These are phyloP conservation scores for Tachystola acroxantha DNA, from an alignment of 2,888 invertebrate genomes.

Conservation along the genomic window DNA sequence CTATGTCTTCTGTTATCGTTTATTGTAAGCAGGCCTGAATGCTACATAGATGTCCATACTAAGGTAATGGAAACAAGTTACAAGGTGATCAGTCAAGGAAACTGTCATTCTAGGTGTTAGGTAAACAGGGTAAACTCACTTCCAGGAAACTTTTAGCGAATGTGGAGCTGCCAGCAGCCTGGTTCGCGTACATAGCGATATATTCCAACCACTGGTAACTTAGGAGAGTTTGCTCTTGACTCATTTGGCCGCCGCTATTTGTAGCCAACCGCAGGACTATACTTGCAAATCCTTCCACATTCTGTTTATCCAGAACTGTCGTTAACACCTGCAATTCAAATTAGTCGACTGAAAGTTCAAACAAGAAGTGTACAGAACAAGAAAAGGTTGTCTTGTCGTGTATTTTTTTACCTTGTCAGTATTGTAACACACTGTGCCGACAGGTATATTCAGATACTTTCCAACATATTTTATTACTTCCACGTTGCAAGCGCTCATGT, in stretches of 20 bases:
- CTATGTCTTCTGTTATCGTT: too few species aligned
- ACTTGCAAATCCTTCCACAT: conserved; percentile 69
- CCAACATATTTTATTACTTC: conserved; percentile 71
- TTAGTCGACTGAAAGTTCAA: too few species aligned
- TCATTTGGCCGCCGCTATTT: conserved; percentile 54
- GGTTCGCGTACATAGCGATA: conserved; percentile 74
- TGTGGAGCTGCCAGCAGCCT: conserved; percentile 52
- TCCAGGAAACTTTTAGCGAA: conserved; percentile 71
- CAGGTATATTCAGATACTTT: conserved; percentile 69
- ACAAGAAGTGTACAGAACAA: too few species aligned
- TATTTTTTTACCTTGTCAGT: conserved; percentile 72
- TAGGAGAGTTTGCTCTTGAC: conserved; percentile 55
- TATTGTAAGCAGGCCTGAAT: too few species aligned
- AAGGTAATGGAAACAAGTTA: too few species aligned
- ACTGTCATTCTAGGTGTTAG: too few species aligned
- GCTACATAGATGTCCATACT: too few species aligned
- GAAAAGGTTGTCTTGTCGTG: too few species aligned
- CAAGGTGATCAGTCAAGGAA: too few species aligned
- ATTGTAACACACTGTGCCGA: conserved; percentile 72
- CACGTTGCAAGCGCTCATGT: conserved; percentile 48
- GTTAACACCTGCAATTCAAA: conserved; percentile 61
- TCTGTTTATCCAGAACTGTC: conserved; percentile 57
- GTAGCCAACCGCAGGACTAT: conserved; percentile 66
- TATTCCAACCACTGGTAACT: conserved; percentile 84
- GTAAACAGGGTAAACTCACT: too few species aligned